A percentile compares a stretch with the other conserved stretches of the same genome.
These are phyloP conservation scores for Cathartes aura DNA, from an alignment of 2,113 vertebrate species.

Conservation along the genomic window DNA sequence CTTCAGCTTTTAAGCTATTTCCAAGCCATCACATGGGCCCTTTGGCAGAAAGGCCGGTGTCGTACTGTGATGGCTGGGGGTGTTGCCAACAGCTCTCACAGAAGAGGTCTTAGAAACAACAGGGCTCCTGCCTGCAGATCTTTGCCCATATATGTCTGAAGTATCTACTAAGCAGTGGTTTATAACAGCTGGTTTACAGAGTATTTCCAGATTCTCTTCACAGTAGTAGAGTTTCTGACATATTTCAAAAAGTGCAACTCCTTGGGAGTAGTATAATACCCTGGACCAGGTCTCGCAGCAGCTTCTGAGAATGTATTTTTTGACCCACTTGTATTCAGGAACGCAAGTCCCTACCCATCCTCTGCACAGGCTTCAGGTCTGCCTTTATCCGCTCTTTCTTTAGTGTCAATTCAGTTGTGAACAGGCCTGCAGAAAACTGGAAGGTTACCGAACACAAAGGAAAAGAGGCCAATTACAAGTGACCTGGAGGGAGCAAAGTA, in stretches of 20 bases:
- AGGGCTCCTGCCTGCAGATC: background rate
- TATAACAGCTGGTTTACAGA: conserved; percentile 25
- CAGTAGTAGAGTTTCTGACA: background rate
- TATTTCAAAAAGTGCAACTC: conserved; percentile 20
- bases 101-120: conserved; percentile 1
- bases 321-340: conserved; percentile 38
- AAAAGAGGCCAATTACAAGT: conserved; percentile 59
- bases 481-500: conserved; percentile 39
- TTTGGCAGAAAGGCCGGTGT: background rate
- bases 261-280: conserved; percentile 3
- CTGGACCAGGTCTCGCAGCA: background rate
- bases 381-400: conserved; percentile 39
- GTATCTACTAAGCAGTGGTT: background rate
- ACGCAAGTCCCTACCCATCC: background rate
- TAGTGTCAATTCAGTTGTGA: conserved; percentile 23
- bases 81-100: conserved; percentile 7
- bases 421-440: conserved; percentile 16
- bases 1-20: background rate
- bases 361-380: conserved; percentile 25
- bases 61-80: background rate
- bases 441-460: conserved; percentile 19
- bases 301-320: conserved; percentile 17
- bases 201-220: conserved; percentile 31
- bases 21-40: background rate
- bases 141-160: background rate